These are phyloP conservation scores for Drosophila pachea DNA, from an alignment of 1,140 invertebrate genomes.

Conservation along the genomic window DNA sequence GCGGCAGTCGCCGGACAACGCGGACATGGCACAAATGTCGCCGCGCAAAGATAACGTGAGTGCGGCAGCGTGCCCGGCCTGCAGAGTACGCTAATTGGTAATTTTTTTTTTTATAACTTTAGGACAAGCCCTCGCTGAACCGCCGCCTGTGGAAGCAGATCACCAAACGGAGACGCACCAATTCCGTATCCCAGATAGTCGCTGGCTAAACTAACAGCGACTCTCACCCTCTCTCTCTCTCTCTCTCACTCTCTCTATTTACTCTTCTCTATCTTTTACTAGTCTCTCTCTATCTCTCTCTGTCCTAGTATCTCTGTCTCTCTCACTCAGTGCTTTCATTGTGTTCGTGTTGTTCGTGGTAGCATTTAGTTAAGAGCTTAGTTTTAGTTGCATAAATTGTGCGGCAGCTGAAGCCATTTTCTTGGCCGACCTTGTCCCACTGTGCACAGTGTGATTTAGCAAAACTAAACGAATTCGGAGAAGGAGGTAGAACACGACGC, in stretches of 20 bases:
- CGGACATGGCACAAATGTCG: constrained; percentile 77
- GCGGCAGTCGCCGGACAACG: constrained; percentile 52
- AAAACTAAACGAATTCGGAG: constrained; percentile 17
- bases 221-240: not conserved
- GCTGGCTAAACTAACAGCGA: constrained; percentile 53
- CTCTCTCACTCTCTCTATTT: not conserved
- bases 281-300: constrained; percentile 1
- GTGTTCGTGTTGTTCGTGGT: constrained; percentile 4
- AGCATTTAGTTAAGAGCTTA: constrained; percentile 24
- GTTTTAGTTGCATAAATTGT: constrained; percentile 14
- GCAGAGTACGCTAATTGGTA: not conserved
- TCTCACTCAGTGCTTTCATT: constrained; percentile 26
- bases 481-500: not conserved
- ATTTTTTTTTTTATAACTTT: constrained; percentile 10
- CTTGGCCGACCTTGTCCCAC: too few relatives aligned
- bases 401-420: constrained; percentile 1
- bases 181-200: constrained; percentile 77
- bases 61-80: not conserved
- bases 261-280: not conserved
- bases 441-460: constrained; percentile 4
- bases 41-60: constrained; percentile 80
- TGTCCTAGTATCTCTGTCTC: constrained; percentile 9
- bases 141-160: constrained; percentile 81
- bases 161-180: constrained; percentile 80
- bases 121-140: constrained; percentile 81